Percentiles rank a stretch among this genome's conserved stretches.
Evolutionary conservation across 2,888 invertebrate species (phyloP).

Genomic region (Poecilobothrus nobilitatus): DNA sequence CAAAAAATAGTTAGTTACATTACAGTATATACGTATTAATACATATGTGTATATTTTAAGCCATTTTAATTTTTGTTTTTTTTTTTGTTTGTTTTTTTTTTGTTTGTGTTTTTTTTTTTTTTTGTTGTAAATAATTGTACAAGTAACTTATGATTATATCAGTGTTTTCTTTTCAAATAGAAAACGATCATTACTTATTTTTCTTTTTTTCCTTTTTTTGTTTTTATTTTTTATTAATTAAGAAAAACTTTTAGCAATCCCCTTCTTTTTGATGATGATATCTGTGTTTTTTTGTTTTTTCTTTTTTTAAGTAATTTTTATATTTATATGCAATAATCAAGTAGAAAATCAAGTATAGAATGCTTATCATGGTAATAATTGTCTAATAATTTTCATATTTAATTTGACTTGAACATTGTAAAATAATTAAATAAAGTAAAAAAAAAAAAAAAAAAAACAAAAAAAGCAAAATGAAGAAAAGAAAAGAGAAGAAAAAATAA

Average conservation of each 20-base stretch:
- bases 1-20: too few species aligned
- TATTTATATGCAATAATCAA: neutral
- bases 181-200: neutral
- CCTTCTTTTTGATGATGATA: too few species aligned
- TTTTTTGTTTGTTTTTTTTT: neutral
- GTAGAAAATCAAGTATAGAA: neutral
- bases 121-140: neutral
- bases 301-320: neutral
- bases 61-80: neutral
- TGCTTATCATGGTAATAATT: neutral
- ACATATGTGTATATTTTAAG: too few species aligned
- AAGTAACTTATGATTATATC: too few species aligned
- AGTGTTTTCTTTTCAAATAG: too few species aligned
- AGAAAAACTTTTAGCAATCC: neutral
- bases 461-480: too few species aligned
- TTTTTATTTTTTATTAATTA: neutral
- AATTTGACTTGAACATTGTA: too few species aligned
- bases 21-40: too few species aligned
- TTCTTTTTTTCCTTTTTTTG: neutral
- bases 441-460: too few species aligned
- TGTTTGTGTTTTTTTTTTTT: neutral
- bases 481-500: too few species aligned
- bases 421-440: too few species aligned
- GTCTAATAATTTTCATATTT: neutral
- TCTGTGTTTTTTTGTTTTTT: neutral